phyloP scores from a whole-genome alignment of 2,113 vertebrate species.

The Ameiurus melas region DNA sequence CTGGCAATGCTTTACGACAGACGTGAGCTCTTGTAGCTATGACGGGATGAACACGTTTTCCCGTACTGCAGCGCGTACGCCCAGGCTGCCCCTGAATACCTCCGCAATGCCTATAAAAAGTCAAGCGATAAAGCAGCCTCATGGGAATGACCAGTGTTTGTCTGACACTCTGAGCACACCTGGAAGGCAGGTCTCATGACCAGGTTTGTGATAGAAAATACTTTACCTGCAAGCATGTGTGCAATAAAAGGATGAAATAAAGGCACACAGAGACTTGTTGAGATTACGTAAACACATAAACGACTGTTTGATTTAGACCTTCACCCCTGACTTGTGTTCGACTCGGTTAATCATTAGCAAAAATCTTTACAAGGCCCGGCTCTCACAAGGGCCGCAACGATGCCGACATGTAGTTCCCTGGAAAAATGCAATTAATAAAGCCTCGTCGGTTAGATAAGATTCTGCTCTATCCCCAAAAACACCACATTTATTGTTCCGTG shows the following conservation, averaged over 20 bases:
- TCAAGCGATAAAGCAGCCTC: slow-evolving; percentile 17
- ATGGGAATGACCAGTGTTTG: slow-evolving; percentile 18
- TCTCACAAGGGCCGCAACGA: not conserved
- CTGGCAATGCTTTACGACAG: too few species aligned
- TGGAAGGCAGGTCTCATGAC: slow-evolving; percentile 5
- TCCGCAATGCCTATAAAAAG: slow-evolving; percentile 42
- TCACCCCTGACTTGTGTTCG: not conserved
- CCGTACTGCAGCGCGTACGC: not conserved
- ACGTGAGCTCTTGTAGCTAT: not conserved
- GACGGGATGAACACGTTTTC: not conserved
- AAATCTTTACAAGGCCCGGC: not conserved
- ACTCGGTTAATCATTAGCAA: slow-evolving; percentile 19
- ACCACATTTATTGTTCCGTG: not conserved
- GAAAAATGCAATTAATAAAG: not conserved
- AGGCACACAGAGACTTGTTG: not conserved
- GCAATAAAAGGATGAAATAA: not conserved
- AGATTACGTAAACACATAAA: not conserved
- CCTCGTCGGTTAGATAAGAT: not conserved
- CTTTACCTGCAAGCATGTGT: not conserved
- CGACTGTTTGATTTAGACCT: not conserved
- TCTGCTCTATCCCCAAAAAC: not conserved
- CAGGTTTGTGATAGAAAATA: not conserved
- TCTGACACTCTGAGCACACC: not conserved
- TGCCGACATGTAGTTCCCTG: not conserved
- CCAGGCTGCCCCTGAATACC: not conserved